These are phyloP conservation scores for Andrena minutula DNA, from an alignment of 2,888 invertebrate genomes.

Conservation along the genomic window DNA sequence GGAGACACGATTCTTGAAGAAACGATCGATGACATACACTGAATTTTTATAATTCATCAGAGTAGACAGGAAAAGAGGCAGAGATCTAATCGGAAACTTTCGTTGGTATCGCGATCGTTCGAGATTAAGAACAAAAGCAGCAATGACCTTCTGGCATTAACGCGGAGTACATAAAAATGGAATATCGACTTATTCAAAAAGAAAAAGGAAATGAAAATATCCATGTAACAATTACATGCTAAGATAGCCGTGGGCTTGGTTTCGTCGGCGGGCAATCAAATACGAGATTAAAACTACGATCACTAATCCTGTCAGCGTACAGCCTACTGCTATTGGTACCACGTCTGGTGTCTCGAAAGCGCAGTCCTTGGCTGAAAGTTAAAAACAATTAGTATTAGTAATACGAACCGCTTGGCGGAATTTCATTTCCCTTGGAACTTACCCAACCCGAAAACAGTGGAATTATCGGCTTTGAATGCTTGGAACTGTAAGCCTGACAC, in stretches of 20 bases:
- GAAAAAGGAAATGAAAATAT: conserved; percentile 9
- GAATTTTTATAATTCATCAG: conserved; percentile 15
- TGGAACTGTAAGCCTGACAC: conserved; percentile 90
- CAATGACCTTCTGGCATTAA: conserved; percentile 42
- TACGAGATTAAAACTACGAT: conserved; percentile 96
- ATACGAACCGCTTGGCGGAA: background rate
- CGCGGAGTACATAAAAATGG: conserved; percentile 54
- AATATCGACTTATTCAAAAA: conserved; percentile 59
- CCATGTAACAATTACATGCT: conserved; percentile 89
- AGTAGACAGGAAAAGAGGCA: background rate
- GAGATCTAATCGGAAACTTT: background rate
- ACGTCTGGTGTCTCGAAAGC: conserved; percentile 92
- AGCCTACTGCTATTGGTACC: conserved; percentile 98
- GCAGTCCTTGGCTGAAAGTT: conserved; percentile 89
- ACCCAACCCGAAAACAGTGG: conserved; percentile 88
- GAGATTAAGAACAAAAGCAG: conserved; percentile 22
- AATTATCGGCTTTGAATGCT: conserved; percentile 88
- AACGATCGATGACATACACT: conserved; percentile 26
- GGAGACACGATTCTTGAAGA: conserved; percentile 11
- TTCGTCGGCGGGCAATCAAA: conserved; percentile 95
- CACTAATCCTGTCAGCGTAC: conserved; percentile 95
- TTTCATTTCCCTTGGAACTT: conserved; percentile 75
- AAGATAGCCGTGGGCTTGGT: conserved; percentile 93
- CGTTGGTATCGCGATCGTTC: background rate
- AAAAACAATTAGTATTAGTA: conserved; percentile 20